Evolutionary conservation across 1,140 invertebrate species (phyloP), one percentile per base, ranked within the genome.

Genomic region (Ptiloglossa arizonensis): DNA sequence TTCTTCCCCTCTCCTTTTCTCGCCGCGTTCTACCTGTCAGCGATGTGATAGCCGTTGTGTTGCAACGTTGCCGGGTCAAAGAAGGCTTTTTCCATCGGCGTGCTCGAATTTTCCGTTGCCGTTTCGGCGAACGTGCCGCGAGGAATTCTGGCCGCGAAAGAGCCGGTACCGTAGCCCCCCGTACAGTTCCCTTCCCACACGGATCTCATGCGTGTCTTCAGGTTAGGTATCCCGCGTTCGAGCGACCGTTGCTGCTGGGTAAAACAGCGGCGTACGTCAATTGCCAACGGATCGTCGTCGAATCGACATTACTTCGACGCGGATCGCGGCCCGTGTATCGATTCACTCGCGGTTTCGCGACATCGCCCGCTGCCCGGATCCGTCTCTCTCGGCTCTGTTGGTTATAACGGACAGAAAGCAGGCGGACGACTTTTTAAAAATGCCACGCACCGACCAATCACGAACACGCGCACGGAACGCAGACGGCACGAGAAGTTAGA

Each of bases 361-460:
- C 68, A 62, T 76, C 66, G 57, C 57, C n/a, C 54, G 46, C 48
- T 35, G 63, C 48, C n/a, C 62, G 80, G 67, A 54, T 72, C 41
- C 2, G 24, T 56, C 13, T 82, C 22, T 48, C 27, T 35, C 46
- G n/a, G 32, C 5, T 4, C 27, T 50, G 19, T 59, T 35, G 24
- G 52, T 66, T 79, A 56, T 66, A 79, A 82, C 75, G 81, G 64
- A 64, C 60, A 71, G 71, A 68, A n/a, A 83, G 50, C 62, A 57
- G 79, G 52, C 66, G 60, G 52, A 80, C 77, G 63, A 77, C 78
- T 85, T 85, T 85, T 85, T 74, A 85, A 85, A 85, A 85, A 85
- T 85, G 79, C 78, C 78, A 85, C 83, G 83, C 83, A 77, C 57
- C 83, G 72, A 77, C 81, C 81, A 83, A 85, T 85, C 83, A 73